Evolutionary conservation across 1,140 invertebrate genomes (phyloP).

Genomic region (Zaprionus kolodkinae): DNA sequence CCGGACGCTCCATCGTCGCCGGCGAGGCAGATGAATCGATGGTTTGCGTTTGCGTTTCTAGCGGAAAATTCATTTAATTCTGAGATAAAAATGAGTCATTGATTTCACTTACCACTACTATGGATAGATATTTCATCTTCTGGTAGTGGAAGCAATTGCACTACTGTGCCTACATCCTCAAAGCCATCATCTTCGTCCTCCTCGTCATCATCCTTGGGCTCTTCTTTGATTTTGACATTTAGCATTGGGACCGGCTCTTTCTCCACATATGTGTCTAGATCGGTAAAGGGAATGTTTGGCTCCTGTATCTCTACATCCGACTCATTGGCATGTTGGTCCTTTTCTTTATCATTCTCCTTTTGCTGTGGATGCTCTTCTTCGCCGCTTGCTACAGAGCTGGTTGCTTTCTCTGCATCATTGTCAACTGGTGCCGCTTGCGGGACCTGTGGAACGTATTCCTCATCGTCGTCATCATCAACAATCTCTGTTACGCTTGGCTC

Average conservation of each 20-base stretch:
- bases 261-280: conserved; percentile 85
- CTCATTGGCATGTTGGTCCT: conserved; percentile 65
- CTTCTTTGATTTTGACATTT: conserved; percentile 82
- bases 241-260: conserved; percentile 72
- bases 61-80: not conserved
- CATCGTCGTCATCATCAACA: conserved; percentile 81
- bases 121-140: conserved; percentile 80
- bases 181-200: conserved; percentile 86
- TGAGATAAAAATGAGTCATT: not conserved
- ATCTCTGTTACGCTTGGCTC: conserved; percentile 83
- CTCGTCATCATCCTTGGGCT: conserved; percentile 79
- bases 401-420: conserved; percentile 50
- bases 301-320: conserved; percentile 84
- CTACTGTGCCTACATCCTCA: conserved; percentile 85
- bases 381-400: conserved; percentile 12
- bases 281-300: conserved; percentile 83
- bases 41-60: conserved; percentile 82
- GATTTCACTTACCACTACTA: conserved; percentile 72
- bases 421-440: conserved; percentile 51
- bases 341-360: conserved; percentile 15
- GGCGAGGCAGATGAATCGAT: conserved; percentile 76
- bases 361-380: conserved; percentile 38
- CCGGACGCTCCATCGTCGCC: conserved; percentile 65
- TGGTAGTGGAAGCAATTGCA: conserved; percentile 60
- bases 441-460: conserved; percentile 76